Conservation (phyloP, 2,113 vertebrate species). For the Arenaria interpres region DNA sequence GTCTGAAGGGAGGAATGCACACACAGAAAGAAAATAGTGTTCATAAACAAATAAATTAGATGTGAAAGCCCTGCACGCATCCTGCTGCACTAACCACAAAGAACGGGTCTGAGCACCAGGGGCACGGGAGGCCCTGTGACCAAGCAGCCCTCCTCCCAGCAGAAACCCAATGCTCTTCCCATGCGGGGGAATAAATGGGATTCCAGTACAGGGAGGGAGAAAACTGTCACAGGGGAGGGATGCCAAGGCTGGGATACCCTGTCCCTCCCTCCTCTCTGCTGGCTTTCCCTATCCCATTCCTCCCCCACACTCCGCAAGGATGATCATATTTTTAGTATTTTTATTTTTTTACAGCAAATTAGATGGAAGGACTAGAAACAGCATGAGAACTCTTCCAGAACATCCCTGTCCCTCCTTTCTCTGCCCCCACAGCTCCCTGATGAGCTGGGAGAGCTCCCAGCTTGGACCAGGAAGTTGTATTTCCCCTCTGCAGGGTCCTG, state of each 20-base stretch:
- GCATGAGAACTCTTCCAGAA: constrained; percentile 15
- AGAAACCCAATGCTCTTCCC: neutral
- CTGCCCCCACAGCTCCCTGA: neutral
- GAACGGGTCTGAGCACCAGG: neutral
- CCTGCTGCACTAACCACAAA: neutral
- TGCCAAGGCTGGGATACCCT: neutral
- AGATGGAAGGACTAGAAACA: constrained; percentile 23
- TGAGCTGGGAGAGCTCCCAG: neutral
- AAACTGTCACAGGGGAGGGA: neutral
- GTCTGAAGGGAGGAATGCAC: constrained; percentile 17
- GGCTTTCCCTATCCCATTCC: neutral
- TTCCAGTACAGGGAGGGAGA: neutral
- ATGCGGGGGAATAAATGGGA: neutral
- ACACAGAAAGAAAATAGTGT: neutral
- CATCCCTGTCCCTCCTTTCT: neutral
- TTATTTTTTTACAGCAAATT: neutral
- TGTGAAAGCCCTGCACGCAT: neutral
- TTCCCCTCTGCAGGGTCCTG: neutral
- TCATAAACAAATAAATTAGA: constrained; percentile 35
- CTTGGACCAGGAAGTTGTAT: neutral
- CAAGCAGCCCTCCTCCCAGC: neutral
- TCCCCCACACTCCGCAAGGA: neutral
- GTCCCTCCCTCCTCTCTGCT: neutral
- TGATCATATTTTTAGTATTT: neutral
- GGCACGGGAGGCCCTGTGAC: neutral